Evolutionary conservation across 2,888 invertebrate genomes (phyloP), one percentile per base, ranked within the genome.

Genomic region (Thymelicus lineola): DNA sequence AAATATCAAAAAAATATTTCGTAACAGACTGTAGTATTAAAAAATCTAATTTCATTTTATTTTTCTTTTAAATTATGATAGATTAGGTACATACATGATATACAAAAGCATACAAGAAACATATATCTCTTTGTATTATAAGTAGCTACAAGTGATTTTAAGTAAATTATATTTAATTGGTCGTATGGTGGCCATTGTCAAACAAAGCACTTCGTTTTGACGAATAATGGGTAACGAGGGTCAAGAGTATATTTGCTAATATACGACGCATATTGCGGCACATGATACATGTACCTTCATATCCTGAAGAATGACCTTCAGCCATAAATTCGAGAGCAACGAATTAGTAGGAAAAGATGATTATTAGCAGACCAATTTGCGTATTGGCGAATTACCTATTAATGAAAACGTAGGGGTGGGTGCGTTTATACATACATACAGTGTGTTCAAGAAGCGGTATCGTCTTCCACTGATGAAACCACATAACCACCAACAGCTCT

Each of bases 281-380:
- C 55, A 68, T 65, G 48, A 12, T 42, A 10, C 9, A 9, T 42
- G 38, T 42, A 62, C 62, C 63, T 68, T 50, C 61, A 53, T 48
- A 61, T 73, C 46, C 63, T 65, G 66, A 62, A 70, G 61, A 72
- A 68, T 71, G 83, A 74, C 90, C 89, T 89, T 89, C 87, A 76
- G 71, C 75, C 75, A 75, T 76, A 78, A 86, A 84, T 80, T 89
- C 91, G 91, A 85, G 91, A 89, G 80, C 80, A 82, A 79, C 87
- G 83, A 91, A 91, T 92, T 92, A 91, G 91, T 82, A 75, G 82
- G 77, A 86, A 85, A 86, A 85, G 79, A 86, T 82, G 76, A 78
- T 73, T 77, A 87, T 90, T 90, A 89, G 83, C 86, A 76, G 75
- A 73, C 81, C 86, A 88, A 89, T 91, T 91, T 75, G 79, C 85